phyloP scores from a whole-genome alignment of 1,140 invertebrate genomes.

The Pararge aegeria region DNA sequence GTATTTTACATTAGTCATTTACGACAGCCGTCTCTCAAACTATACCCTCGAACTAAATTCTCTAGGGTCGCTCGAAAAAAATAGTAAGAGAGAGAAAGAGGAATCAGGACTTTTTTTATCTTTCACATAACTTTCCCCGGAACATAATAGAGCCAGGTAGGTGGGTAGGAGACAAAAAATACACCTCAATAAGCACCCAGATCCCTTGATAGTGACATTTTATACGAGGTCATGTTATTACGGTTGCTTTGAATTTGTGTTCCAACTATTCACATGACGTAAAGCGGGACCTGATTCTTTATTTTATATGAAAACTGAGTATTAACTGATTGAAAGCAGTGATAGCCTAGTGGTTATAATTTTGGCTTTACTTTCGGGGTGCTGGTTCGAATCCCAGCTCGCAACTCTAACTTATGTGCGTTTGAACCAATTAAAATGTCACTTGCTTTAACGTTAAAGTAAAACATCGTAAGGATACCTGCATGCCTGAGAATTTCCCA shows the following conservation, averaged over 20 bases:
- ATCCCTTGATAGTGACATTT: conserved; percentile 70
- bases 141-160: conserved; percentile 64
- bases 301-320: too few relatives aligned
- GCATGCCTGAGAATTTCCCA: too few relatives aligned
- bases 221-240: conserved; percentile 50
- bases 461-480: too few relatives aligned
- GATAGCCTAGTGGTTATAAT: too few relatives aligned
- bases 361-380: too few relatives aligned
- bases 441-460: too few relatives aligned
- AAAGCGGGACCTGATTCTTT: neutral
- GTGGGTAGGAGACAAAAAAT: conserved; percentile 46
- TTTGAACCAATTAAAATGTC: too few relatives aligned
- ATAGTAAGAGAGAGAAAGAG: conserved; percentile 39
- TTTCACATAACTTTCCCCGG: conserved; percentile 72
- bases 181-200: conserved; percentile 33
- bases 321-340: too few relatives aligned
- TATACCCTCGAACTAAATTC: conserved; percentile 26
- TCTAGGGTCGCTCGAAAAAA: conserved; percentile 43
- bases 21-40: neutral
- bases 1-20: too few relatives aligned
- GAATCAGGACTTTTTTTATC: conserved; percentile 50
- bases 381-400: too few relatives aligned
- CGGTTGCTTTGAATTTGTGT: conserved; percentile 19
- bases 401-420: too few relatives aligned
- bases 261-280: conserved; percentile 7